Base-by-base conservation (phyloP, 2,888 invertebrate genomes). In the Philonicus albiceps region DNA sequence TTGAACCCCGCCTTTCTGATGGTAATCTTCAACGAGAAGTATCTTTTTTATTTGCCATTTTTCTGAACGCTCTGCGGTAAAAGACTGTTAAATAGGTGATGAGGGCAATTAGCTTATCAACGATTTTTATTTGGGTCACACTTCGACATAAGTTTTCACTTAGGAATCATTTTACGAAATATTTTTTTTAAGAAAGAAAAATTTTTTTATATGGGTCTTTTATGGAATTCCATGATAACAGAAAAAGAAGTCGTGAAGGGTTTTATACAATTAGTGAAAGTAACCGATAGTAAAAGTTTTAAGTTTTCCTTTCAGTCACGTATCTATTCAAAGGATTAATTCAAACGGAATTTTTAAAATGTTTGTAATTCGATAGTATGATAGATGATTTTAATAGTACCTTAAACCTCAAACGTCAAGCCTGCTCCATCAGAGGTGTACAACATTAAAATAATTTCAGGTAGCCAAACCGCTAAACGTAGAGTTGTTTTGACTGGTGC, bases 81-180 rank as follows among this genome's bases (percentile, higher is more conserved):
- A 31, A 49, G 34, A 27, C 55, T 19, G 81, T 81, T 55, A 81
- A 81, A 55, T 81, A 49, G 64, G 43, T 34, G 34, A 55, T 2
- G 34, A 55, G 19, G 30, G 81, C 81, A 53, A 81, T 81, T 81
- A 81, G 49, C 55, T 81, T 81, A 81, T 81, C 81, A 22, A 34
- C 55, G 27, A 1, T 7, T 53, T 34, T 64, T 34, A 53, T 81
- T 81, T 81, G 64, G 55, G 81, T 34, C 34, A 64, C 27, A 55
- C 34, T 81, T 16, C 55, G 55, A 81, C 81, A 81, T 22, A 30
- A 31, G 31, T 81, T 53, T 81, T 81, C 81, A 81, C 81, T 81
- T 55, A 55, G 27, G 64, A 49, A 64, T 19, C 11, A 64, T 64
- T 64, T 64, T 64, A 64, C 64, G 11, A 22, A n/a, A 27, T 64